Evolutionary conservation across 2,113 vertebrate genomes (phyloP).

Genomic region (Xiphias gladius): DNA sequence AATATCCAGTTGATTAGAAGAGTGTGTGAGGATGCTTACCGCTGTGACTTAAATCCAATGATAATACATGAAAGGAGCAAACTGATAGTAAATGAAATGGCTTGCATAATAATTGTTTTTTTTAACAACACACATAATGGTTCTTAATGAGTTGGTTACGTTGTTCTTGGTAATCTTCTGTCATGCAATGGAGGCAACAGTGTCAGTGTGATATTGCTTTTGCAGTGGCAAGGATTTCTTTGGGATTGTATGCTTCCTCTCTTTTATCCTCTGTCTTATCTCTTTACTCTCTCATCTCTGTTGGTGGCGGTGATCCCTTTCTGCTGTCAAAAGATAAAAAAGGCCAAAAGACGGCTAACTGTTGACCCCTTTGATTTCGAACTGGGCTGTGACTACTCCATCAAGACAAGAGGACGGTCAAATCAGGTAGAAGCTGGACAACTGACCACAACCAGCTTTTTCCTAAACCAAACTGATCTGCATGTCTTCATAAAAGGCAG

Average conservation of each 20-base stretch:
- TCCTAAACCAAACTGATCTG: conserved; percentile 11
- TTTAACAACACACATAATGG: neutral
- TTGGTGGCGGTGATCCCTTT: conserved; percentile 50
- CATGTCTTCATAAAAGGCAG: neutral
- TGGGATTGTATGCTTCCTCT: neutral
- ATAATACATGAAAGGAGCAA: neutral
- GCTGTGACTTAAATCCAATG: too few species aligned
- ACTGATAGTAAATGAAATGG: neutral
- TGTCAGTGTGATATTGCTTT: neutral
- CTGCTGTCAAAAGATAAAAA: conserved; percentile 79
- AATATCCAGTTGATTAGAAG: neutral
- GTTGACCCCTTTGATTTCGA: conserved; percentile 90
- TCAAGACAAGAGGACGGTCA: conserved; percentile 73
- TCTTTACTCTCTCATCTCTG: neutral
- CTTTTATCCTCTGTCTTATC: neutral
- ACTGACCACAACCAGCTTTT: neutral
- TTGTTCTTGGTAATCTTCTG: neutral
- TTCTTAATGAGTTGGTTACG: neutral
- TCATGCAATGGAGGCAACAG: neutral
- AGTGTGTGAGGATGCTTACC: too few species aligned
- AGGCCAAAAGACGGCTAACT: conserved; percentile 90
- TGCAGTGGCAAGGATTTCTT: neutral
- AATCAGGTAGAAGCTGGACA: conserved; percentile 70
- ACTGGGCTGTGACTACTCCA: conserved; percentile 82
- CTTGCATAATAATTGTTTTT: neutral